A percentile compares a stretch with the other conserved stretches of the same genome.
Evolutionary conservation across 2,797 vertebrate genomes (phyloP).

Genomic region (Hydrophis major): DNA sequence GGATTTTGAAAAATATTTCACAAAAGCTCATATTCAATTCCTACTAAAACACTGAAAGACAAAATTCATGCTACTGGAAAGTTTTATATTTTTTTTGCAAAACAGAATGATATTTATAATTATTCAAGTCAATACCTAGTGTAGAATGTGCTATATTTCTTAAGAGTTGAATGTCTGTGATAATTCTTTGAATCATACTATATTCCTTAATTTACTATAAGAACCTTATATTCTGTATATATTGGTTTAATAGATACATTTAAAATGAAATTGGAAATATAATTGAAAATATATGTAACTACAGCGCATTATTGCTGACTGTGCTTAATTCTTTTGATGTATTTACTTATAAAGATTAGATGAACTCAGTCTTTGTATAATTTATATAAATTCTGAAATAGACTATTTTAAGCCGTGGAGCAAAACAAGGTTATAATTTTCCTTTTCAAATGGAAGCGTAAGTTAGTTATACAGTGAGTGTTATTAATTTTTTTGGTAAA

Average conservation of each 20-base stretch:
- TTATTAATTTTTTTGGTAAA: slow-evolving; percentile 49
- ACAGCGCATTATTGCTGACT: background rate
- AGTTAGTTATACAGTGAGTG: background rate
- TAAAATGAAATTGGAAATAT: background rate
- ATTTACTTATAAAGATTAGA: background rate
- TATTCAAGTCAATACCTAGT: background rate
- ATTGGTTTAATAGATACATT: background rate
- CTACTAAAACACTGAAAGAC: background rate
- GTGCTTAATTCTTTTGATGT: background rate
- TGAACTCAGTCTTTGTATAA: background rate
- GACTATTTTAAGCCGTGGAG: background rate
- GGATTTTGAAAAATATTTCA: background rate
- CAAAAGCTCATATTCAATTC: background rate
- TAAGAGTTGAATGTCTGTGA: background rate
- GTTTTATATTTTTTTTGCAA: slow-evolving; percentile 31
- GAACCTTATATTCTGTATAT: background rate
- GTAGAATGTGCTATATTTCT: background rate
- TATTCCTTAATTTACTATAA: background rate
- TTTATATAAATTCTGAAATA: background rate
- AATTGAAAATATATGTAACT: background rate
- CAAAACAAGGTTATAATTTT: background rate
- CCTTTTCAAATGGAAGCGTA: slow-evolving; percentile 24
- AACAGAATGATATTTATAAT: slow-evolving; percentile 10
- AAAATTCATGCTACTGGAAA: slow-evolving; percentile 6
- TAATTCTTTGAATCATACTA: background rate